These are phyloP conservation scores for Diabrotica virgifera DNA, from an alignment of 1,140 invertebrate species.

Conservation along the genomic window DNA sequence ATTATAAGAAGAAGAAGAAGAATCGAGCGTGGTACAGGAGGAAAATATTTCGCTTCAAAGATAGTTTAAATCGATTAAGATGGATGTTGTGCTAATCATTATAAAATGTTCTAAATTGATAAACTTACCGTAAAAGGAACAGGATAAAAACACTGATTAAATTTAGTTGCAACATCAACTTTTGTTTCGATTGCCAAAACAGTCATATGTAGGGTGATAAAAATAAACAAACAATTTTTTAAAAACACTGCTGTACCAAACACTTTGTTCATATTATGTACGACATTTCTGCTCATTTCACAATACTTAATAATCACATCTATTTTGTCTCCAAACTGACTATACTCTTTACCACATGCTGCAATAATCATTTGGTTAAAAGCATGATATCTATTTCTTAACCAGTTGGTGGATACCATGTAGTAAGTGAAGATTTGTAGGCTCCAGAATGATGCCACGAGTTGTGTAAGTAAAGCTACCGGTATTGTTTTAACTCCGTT, in stretches of 20 bases:
- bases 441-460: not conserved
- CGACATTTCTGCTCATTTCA: not conserved
- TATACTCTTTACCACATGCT: not conserved
- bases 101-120: too few species aligned
- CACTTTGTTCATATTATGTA: not conserved
- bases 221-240: not conserved
- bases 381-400: not conserved
- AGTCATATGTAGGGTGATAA: not conserved
- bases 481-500: too few species aligned
- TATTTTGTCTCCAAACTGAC: not conserved
- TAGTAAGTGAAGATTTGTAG: not conserved
- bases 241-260: not conserved
- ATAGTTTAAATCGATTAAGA: too few species aligned
- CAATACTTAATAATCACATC: not conserved
- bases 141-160: not conserved
- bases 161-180: not conserved
- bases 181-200: not conserved
- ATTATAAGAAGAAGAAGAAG: too few species aligned
- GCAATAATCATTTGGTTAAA: not conserved
- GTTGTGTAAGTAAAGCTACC: not conserved
- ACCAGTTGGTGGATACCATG: not conserved
- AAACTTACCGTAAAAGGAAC: constrained; percentile 9
- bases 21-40: too few species aligned
- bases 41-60: too few species aligned
- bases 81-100: too few species aligned